These are phyloP conservation scores for Chromobotia macracanthus DNA, from an alignment of 2,797 vertebrate species.

Conservation along the genomic window DNA sequence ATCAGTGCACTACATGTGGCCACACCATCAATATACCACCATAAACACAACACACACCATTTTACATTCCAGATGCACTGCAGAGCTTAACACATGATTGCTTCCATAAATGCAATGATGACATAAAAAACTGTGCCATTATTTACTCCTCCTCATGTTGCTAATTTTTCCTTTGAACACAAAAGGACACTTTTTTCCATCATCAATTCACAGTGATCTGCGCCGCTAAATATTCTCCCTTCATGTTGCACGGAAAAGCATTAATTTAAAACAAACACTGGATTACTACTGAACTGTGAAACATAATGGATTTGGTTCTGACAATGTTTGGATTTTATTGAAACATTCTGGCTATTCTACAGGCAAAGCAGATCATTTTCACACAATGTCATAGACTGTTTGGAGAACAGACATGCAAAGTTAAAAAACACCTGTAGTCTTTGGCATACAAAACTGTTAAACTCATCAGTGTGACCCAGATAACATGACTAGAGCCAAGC, in stretches of 20 bases:
- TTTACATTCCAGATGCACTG: constrained; percentile 1
- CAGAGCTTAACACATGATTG: not conserved
- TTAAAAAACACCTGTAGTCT: not conserved
- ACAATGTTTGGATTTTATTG: not conserved
- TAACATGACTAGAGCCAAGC: not conserved
- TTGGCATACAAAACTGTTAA: not conserved
- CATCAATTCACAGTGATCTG: too few relatives aligned
- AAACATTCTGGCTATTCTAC: constrained; percentile 1
- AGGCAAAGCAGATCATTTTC: not conserved
- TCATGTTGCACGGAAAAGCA: too few relatives aligned
- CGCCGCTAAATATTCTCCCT: too few relatives aligned
- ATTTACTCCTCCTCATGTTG: not conserved
- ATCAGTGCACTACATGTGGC: constrained; percentile 52
- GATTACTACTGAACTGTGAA: not conserved
- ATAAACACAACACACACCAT: not conserved
- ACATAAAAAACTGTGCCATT: not conserved
- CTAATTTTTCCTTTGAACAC: too few relatives aligned
- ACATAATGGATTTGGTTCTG: not conserved
- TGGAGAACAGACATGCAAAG: not conserved
- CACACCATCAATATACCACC: constrained; percentile 26
- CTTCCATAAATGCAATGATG: not conserved
- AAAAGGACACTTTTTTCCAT: too few relatives aligned
- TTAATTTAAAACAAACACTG: not conserved
- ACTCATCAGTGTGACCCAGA: constrained; percentile 2
- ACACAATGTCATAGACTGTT: constrained; percentile 11